Conservation (phyloP, 2,113 vertebrate genomes). For the Pangasianodon gigas region DNA sequence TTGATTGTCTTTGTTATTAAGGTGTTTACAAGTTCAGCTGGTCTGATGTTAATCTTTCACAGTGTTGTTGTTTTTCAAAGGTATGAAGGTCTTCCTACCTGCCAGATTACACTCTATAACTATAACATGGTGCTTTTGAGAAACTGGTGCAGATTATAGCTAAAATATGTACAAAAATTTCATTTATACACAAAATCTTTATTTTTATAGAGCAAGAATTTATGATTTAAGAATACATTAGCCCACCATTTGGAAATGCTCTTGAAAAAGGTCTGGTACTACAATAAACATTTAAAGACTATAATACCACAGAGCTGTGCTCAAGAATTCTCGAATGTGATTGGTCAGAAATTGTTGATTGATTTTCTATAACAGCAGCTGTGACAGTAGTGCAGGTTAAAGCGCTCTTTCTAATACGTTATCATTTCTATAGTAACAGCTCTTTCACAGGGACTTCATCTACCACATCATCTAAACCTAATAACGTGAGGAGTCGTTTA, state of each 20-base stretch:
- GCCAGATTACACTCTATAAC: not conserved
- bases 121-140: not conserved
- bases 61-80: not conserved
- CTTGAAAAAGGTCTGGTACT: not conserved
- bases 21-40: not conserved
- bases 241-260: not conserved
- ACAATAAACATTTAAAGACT: not conserved
- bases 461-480: no score
- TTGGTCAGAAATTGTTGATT: not conserved
- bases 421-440: not conserved
- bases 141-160: no score
- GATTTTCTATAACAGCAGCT: not conserved
- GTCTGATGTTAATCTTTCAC: not conserved
- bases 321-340: not conserved
- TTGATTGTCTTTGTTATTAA: constrained; percentile 12
- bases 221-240: not conserved
- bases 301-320: not conserved
- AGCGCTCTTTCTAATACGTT: not conserved
- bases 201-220: not conserved
- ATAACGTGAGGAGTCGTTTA: no score
- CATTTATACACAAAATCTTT: not conserved
- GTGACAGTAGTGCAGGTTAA: not conserved
- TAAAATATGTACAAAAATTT: not conserved
- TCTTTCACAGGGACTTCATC: no score
- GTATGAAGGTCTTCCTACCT: not conserved